These are phyloP conservation scores for Macrotrachela quadricornifera DNA, from an alignment of 1,140 invertebrate genomes.

Conservation along the genomic window DNA sequence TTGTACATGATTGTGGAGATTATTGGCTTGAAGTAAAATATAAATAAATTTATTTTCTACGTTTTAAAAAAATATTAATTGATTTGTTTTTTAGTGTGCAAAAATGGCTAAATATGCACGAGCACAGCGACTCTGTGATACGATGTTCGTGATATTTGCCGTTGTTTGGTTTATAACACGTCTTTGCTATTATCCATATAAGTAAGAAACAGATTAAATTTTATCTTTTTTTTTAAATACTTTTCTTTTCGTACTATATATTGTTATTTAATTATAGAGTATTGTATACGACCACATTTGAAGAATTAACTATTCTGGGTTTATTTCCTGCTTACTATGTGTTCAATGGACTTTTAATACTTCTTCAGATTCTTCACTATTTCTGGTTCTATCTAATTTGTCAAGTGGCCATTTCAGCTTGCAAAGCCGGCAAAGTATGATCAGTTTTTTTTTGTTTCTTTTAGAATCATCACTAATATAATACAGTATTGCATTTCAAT, in stretches of 20 bases:
- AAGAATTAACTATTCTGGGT: conserved; percentile 3
- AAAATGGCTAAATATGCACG: conserved; percentile 78
- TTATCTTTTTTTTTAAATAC: neutral
- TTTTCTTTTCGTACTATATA: neutral
- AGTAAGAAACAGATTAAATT: conserved; percentile 12
- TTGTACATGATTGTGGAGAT: conserved; percentile 54
- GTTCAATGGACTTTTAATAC: conserved; percentile 63
- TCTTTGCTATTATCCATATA: conserved; percentile 43
- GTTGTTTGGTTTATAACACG: conserved; percentile 19
- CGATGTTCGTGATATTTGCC: conserved; percentile 41
- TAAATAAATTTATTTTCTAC: no score
- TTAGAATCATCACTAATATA: no score
- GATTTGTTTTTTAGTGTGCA: conserved; percentile 9
- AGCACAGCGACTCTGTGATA: conserved; percentile 62
- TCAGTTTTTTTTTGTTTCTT: no score
- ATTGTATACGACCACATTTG: conserved; percentile 10
- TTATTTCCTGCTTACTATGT: conserved; percentile 88
- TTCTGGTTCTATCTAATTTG: conserved; percentile 88
- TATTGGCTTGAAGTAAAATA: conserved; percentile 37
- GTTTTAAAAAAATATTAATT: no score
- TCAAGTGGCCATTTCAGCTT: conserved; percentile 41
- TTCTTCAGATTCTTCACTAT: conserved; percentile 63
- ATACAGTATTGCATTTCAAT: no score
- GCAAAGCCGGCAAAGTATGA: no score
- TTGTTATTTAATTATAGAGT: conserved; percentile 1